Conservation (phyloP, 2,797 vertebrate genomes). For the Sphaeramia orbicularis region DNA sequence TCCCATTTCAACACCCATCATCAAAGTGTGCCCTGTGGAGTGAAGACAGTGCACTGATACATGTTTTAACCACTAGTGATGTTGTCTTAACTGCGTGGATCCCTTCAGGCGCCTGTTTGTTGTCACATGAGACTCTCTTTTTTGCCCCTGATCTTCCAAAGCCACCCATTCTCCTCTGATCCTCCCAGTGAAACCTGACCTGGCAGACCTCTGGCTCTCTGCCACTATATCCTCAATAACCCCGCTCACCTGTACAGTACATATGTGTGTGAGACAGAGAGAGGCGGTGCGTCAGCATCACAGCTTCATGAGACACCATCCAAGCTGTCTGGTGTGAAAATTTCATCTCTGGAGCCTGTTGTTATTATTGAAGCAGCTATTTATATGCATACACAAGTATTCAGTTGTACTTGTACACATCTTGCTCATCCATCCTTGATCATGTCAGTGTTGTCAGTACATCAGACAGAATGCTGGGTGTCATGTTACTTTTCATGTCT, state of each 20-base stretch:
- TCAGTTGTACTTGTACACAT: neutral
- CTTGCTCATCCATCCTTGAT: conserved; percentile 23
- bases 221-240: conserved; percentile 68
- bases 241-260: conserved; percentile 63
- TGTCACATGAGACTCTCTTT: conserved; percentile 61
- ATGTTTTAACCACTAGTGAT: conserved; percentile 24
- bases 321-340: conserved; percentile 53
- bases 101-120: conserved; percentile 53
- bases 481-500: conserved; percentile 62
- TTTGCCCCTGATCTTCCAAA: conserved; percentile 43
- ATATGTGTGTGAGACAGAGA: neutral
- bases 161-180: conserved; percentile 43
- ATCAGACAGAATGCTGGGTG: conserved; percentile 35
- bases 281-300: conserved; percentile 1
- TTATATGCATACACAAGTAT: neutral
- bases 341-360: conserved; percentile 37
- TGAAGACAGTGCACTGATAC: neutral
- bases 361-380: conserved; percentile 30
- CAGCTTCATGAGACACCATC: conserved; percentile 35
- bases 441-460: neutral
- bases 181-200: conserved; percentile 72
- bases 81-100: conserved; percentile 5
- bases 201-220: conserved; percentile 64
- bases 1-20: conserved; percentile 37
- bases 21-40: conserved; percentile 21